Evolutionary conservation across 1,140 invertebrate genomes (phyloP), one percentile per base, ranked within the genome.

Genomic region (Muscidifurax raptorellus): DNA sequence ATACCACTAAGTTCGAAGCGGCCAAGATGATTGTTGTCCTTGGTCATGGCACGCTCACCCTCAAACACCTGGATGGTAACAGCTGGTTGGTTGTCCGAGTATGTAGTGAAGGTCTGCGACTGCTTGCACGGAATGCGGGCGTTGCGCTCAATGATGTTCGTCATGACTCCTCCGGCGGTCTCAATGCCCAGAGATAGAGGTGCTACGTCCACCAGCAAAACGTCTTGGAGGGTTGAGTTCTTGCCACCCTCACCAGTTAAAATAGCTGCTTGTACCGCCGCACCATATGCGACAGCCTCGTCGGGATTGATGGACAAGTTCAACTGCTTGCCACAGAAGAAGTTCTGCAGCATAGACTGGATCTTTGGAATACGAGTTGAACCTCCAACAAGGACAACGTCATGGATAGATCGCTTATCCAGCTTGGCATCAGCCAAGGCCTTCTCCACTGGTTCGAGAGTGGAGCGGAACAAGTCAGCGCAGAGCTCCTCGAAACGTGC

Each of bases 301-400:
- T 95, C 95, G 2, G 95, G 95, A 86, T 95, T 96, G 86, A 95
- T 95, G 28, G 95, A 96, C 59, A 96, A 93, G 87, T 95, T 95
- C 18, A 95, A 90, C 28, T 93, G 89, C 88, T 95, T 95, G 47
- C 95, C 95, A 80, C 92, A 91, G 92, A 95, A 95, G 91, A 94
- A 95, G 88, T 95, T 94, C 88, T 95, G 94, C 12, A 95, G 88
- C 89, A 95, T 92, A 4, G 90, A 93, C 87, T 95, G 95, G 74
- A 96, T 94, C 88, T 95, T 95, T 0, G 95, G 95, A 52, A 95
- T 95, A 28, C 96, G 94, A 13, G 96, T 97, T 0, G 96, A 97
- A 25, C 96, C 96, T 25, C 96, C 96, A 27, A 97, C 96, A 18
- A 97, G 93, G 2, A 97, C 96, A 12, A 97, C 95, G 86, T 97